A percentile compares a stretch with the other conserved stretches of the same genome.
Conservation (phyloP, 2,797 vertebrate genomes). For the Coccyzus lansbergi region DNA sequence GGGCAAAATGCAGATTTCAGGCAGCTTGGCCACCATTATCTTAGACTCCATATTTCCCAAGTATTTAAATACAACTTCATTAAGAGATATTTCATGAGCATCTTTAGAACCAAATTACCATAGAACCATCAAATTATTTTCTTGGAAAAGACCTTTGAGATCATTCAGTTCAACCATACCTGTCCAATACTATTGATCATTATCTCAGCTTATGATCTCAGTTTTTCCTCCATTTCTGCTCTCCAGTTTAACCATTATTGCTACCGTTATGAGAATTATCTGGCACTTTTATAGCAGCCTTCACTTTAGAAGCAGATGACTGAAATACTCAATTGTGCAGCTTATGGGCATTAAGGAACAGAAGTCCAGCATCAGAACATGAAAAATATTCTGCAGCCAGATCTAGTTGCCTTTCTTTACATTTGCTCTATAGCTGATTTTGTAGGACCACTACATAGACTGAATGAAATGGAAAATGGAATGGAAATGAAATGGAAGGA, state of each 20-base stretch:
- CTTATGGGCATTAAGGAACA: neutral
- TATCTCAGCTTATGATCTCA: too few species aligned
- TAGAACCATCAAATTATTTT: too few species aligned
- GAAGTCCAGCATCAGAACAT: neutral
- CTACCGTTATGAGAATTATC: neutral
- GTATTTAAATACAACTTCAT: neutral
- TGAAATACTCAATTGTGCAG: neutral
- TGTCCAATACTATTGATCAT: too few species aligned
- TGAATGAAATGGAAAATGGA: neutral
- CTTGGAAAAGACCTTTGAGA: too few species aligned
- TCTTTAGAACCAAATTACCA: neutral
- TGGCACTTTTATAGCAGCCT: neutral
- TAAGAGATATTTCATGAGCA: neutral
- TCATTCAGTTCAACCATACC: too few species aligned
- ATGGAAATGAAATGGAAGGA: neutral
- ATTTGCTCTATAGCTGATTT: neutral
- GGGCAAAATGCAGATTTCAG: neutral
- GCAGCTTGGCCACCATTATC: neutral
- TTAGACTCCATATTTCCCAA: neutral
- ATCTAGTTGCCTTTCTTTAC: neutral
- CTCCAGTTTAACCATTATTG: neutral
- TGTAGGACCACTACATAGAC: neutral
- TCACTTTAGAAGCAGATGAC: neutral
- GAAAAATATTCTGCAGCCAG: neutral
- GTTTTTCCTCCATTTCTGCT: neutral